Evolutionary conservation across 1,140 invertebrate genomes (phyloP).

Genomic region (Eurosta solidaginis): DNA sequence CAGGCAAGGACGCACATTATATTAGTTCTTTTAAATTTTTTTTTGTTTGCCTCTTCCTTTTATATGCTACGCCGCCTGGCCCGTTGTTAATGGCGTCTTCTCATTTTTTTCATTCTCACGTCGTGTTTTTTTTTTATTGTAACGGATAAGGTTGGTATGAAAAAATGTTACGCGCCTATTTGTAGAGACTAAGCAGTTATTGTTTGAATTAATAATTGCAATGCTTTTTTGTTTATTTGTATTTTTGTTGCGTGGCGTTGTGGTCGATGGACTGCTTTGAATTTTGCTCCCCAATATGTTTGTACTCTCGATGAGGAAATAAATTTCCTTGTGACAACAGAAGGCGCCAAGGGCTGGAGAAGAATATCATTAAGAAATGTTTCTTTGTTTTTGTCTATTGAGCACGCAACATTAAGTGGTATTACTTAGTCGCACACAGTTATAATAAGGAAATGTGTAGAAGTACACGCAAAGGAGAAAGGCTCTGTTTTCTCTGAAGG

Average conservation of each 20-base stretch:
- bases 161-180: not conserved
- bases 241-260: not conserved
- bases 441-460: too few species aligned
- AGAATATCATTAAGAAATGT: too few species aligned
- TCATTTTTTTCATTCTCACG: not conserved
- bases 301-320: not conserved
- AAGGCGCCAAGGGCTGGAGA: too few species aligned
- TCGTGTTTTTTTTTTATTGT: not conserved
- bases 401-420: too few species aligned
- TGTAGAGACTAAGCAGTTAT: not conserved
- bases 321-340: not conserved
- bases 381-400: too few species aligned
- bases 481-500: too few species aligned
- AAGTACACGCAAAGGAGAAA: too few species aligned
- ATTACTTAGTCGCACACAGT: too few species aligned
- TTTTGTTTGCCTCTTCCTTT: not conserved
- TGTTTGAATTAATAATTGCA: conserved; percentile 20
- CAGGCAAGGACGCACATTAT: not conserved
- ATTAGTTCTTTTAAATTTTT: not conserved
- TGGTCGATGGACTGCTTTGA: too few species aligned
- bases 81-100: not conserved
- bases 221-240: not conserved
- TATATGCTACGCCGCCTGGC: not conserved
- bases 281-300: not conserved
- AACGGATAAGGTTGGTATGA: not conserved